Evolutionary conservation across 2,888 invertebrate species (phyloP), one percentile per base, ranked within the genome.

Genomic region (Harpalus rubripes): DNA sequence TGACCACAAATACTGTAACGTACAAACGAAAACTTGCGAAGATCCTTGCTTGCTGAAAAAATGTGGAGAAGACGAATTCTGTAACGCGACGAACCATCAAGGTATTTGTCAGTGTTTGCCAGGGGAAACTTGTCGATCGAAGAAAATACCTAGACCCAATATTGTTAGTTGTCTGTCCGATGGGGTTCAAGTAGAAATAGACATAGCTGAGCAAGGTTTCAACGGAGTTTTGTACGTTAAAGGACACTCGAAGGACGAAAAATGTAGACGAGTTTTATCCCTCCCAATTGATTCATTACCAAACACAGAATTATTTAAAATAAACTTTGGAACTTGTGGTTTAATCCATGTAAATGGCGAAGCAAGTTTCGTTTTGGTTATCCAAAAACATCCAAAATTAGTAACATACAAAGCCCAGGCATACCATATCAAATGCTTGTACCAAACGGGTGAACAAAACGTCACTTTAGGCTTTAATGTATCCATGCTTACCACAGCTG

Each of bases 351-450:
- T 97, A 7, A 97, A 98, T 90, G 98, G 98, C 79, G 94, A 97
- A 90, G 98, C 98, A 26, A 97, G 96, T 90, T 98, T 98, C 90
- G 96, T 98, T 0, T 93, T 99, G 63, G 98, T 99, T 26, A 97
- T 99, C 90, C 98, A 99, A 90, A 97, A 98, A 92, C 98, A 99
- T 94, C 98, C 98, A 0, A 97, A 97, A 92, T 93, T 99, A 81
- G 96, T 98, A 79, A 99, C 98, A 0, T 97, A 96, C 90, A 96
- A 97, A 89, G 98, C 98, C 5, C 97, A 98, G 91, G 98, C 98
- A 0, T 99, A 98, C 92, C 97, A 98, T 91, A 97, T 99, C 87
- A 97, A 97, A 90, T 98, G 98, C 90, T 96, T 98, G 84, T 98
- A 98, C 90, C 97, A 98, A 91, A 98, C 97, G 0, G 98, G 97